These are phyloP conservation scores for Catocala nupta DNA, from an alignment of 2,888 invertebrate genomes.

Conservation along the genomic window DNA sequence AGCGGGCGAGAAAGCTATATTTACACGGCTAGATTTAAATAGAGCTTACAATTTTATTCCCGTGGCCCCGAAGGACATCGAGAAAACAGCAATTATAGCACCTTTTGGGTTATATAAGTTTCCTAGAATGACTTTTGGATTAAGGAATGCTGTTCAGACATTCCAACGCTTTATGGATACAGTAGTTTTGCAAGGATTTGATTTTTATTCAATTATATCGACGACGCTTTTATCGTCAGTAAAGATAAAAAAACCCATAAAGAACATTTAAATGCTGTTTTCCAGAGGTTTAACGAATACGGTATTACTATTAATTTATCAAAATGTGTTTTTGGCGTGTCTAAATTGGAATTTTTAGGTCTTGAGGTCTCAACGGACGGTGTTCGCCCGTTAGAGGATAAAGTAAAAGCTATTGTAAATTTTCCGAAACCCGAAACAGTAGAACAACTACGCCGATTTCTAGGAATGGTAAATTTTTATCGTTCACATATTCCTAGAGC, in stretches of 20 bases:
- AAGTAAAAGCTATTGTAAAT: neutral
- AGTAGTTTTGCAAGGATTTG: neutral
- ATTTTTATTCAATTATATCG: too few relatives aligned
- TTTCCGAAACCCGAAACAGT: neutral
- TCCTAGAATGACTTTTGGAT: neutral
- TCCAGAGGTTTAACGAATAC: too few relatives aligned
- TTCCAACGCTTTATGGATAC: slow-evolving; percentile 1
- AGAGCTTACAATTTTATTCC: neutral
- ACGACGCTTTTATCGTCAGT: too few relatives aligned
- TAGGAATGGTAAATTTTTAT: slow-evolving; percentile 4
- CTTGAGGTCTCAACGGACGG: neutral
- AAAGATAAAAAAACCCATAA: too few relatives aligned
- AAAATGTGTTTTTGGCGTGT: neutral
- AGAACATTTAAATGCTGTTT: too few relatives aligned
- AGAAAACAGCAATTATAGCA: neutral
- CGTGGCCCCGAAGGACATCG: neutral
- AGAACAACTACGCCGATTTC: slow-evolving; percentile 1
- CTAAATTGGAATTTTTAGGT: slow-evolving; percentile 2
- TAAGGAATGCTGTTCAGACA: neutral
- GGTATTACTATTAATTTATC: too few relatives aligned
- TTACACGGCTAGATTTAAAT: neutral
- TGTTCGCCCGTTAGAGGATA: slow-evolving; percentile 1
- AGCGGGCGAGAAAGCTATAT: neutral
- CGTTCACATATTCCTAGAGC: neutral
- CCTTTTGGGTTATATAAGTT: neutral